Conservation (phyloP, 2,888 invertebrate species). For the Spilosoma lubricipeda region DNA sequence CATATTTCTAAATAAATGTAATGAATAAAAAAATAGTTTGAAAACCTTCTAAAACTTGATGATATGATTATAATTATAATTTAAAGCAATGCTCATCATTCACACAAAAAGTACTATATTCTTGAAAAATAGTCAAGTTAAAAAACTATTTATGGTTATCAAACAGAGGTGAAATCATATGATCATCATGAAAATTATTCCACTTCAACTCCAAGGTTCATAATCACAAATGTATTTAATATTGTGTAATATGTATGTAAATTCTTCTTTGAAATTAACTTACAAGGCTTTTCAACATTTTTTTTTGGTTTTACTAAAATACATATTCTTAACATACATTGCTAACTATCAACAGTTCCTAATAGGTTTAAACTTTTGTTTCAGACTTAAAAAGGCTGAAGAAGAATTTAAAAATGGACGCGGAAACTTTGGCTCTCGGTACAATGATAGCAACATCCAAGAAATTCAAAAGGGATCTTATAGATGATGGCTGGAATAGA, state of each 20-base stretch:
- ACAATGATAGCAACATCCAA: constrained; percentile 95
- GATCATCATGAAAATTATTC: too few species aligned
- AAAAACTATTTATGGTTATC: too few species aligned
- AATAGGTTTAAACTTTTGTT: constrained; percentile 36
- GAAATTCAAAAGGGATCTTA: constrained; percentile 95
- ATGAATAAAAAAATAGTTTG: too few species aligned
- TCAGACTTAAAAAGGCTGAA: constrained; percentile 80
- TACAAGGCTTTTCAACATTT: background rate
- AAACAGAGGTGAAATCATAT: too few species aligned
- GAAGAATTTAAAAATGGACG: constrained; percentile 90
- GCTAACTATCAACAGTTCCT: background rate
- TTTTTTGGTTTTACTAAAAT: too few species aligned
- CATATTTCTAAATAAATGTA: too few species aligned
- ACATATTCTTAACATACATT: background rate
- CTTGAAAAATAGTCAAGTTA: too few species aligned
- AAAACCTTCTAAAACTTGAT: too few species aligned
- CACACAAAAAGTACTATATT: too few species aligned
- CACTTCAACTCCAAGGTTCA: background rate
- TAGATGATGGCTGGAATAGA: constrained; percentile 97
- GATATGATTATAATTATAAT: too few species aligned
- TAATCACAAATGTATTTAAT: background rate
- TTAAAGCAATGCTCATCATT: too few species aligned
- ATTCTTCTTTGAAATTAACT: background rate
- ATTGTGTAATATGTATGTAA: background rate
- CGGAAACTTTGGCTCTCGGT: constrained; percentile 96